Evolutionary conservation across 92 coral and sea anemone species (phyloP).

Genomic region (Hydrozoanthus gracilis): DNA sequence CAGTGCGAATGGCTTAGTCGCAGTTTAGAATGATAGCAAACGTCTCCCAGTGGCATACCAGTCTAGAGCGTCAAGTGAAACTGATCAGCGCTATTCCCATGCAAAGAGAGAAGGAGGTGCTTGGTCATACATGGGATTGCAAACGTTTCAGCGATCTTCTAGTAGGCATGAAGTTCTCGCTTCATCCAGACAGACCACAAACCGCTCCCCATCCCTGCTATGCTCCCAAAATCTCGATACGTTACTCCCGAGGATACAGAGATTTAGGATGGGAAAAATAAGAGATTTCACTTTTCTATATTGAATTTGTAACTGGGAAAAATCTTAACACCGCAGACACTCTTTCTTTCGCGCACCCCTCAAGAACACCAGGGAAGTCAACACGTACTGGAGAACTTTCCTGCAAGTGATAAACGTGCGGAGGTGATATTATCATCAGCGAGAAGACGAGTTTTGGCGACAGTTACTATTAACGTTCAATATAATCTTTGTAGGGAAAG

Average conservation of each 20-base stretch:
- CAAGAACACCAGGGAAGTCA: constrained; percentile 13
- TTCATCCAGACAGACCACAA: not conserved
- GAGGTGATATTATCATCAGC: not conserved
- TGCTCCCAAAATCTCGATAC: constrained; percentile 11
- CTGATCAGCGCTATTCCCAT: constrained; percentile 45
- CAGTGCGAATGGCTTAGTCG: constrained; percentile 52
- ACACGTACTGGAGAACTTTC: constrained; percentile 49
- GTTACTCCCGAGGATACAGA: too few species aligned
- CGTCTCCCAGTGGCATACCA: constrained; percentile 56
- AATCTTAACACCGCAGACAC: constrained; percentile 37
- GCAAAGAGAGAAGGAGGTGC: constrained; percentile 42
- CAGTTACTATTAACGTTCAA: too few species aligned
- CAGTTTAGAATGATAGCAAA: constrained; percentile 44
- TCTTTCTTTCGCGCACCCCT: constrained; percentile 49
- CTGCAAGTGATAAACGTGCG: constrained; percentile 50
- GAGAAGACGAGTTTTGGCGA: constrained; percentile 14
- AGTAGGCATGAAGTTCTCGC: not conserved
- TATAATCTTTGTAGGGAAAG: constrained; percentile 1
- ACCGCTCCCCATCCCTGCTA: too few species aligned
- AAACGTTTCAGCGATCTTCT: not conserved
- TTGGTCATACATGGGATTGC: not conserved
- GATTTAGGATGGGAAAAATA: constrained; percentile 48
- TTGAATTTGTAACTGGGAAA: constrained; percentile 47
- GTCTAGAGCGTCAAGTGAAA: constrained; percentile 46
- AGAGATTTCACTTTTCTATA: constrained; percentile 40